Evolutionary conservation across 2,797 vertebrate genomes (phyloP).

Genomic region (Sebastes matsubarae): DNA sequence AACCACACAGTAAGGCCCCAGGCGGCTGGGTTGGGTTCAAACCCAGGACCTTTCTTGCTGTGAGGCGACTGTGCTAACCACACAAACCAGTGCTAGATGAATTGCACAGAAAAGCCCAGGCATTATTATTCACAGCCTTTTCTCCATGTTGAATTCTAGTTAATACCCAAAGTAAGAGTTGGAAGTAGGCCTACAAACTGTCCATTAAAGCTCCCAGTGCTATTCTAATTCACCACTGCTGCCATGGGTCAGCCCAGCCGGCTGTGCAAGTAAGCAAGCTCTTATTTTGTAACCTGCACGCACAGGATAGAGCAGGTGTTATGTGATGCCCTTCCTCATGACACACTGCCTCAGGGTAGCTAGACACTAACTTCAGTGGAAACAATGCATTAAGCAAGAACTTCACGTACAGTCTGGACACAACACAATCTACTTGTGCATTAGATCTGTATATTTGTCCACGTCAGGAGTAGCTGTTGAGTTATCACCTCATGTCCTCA

Average conservation of each 20-base stretch:
- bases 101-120: not conserved
- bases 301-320: not conserved
- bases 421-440: not conserved
- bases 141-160: not conserved
- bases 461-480: not conserved
- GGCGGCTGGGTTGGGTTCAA: not conserved
- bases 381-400: not conserved
- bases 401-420: not conserved
- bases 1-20: not conserved
- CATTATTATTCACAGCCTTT: not conserved
- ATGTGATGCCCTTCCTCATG: not conserved
- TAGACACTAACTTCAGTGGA: not conserved
- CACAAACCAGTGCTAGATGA: not conserved
- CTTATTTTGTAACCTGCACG: not conserved
- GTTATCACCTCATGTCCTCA: not conserved
- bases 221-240: not conserved
- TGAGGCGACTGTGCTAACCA: not conserved
- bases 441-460: not conserved
- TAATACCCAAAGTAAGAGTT: not conserved
- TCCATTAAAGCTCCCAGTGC: not conserved
- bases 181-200: not conserved
- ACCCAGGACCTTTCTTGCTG: not conserved
- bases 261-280: not conserved
- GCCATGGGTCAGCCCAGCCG: not conserved
- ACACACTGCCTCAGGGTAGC: not conserved